A percentile compares a stretch with the other conserved stretches of the same genome.
Evolutionary conservation across 2,888 invertebrate species (phyloP).

Genomic region (Yponomeuta cagnagella): DNA sequence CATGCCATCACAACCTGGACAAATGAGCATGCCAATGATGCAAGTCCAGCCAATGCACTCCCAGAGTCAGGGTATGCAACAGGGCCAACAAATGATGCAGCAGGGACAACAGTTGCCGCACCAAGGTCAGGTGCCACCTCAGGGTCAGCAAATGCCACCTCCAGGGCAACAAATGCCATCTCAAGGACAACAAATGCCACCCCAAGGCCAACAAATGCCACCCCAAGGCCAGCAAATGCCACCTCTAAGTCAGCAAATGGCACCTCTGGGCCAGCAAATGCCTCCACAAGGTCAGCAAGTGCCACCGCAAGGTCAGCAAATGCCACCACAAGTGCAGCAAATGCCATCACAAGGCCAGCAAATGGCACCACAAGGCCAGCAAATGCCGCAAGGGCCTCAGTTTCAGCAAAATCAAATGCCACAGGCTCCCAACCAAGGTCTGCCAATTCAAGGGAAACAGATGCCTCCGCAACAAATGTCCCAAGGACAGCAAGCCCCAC

Average conservation of each 20-base stretch:
- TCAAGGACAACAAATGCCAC: slow-evolving; percentile 25
- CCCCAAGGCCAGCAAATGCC: slow-evolving; percentile 36
- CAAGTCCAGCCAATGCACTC: slow-evolving; percentile 6
- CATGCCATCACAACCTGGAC: background rate
- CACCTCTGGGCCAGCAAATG: slow-evolving; percentile 11
- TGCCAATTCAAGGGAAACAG: slow-evolving; percentile 20
- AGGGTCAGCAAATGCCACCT: slow-evolving; percentile 30
- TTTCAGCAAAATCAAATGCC: slow-evolving; percentile 24
- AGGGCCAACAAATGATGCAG: slow-evolving; percentile 8
- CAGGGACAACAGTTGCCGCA: background rate
- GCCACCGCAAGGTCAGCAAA: slow-evolving; percentile 31
- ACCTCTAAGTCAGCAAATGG: slow-evolving; percentile 23
- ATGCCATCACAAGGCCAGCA: slow-evolving; percentile 13
- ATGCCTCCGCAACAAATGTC: slow-evolving; percentile 27
- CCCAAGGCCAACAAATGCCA: slow-evolving; percentile 28
- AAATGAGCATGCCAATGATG: background rate
- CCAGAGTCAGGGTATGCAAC: slow-evolving; percentile 9
- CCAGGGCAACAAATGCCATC: slow-evolving; percentile 33
- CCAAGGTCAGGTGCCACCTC: slow-evolving; percentile 21
- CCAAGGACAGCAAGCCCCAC: slow-evolving; percentile 26
- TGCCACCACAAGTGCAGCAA: slow-evolving; percentile 16
- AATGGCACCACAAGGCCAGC: slow-evolving; percentile 22
- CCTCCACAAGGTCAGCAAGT: slow-evolving; percentile 32
- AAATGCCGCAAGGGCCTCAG: slow-evolving; percentile 21
- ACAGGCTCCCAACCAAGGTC: slow-evolving; percentile 32